A percentile compares a stretch with the other conserved stretches of the same genome.
Evolutionary conservation across 1,140 invertebrate species (phyloP).

Genomic region (Heliconius hermathena): DNA sequence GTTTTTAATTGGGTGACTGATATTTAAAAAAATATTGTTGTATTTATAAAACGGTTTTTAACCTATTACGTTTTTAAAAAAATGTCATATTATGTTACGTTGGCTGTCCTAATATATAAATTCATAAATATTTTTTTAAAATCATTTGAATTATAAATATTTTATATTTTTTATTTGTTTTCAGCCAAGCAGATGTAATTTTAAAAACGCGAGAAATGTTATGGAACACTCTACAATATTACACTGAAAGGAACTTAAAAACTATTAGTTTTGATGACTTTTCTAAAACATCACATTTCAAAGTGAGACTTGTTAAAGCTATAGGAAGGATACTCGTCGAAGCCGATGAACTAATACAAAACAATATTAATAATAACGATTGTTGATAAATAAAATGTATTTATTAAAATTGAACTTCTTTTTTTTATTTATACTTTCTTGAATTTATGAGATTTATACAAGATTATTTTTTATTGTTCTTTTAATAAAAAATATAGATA

Average conservation of each 20-base stretch:
- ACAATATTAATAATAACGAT: constrained; percentile 16
- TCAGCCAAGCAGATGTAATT: constrained; percentile 74
- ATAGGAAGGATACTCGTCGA: constrained; percentile 63
- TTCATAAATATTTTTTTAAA: no score
- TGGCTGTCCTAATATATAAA: no score
- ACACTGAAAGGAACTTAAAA: constrained; percentile 73
- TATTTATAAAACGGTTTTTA: no score
- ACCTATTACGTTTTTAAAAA: no score
- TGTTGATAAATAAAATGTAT: constrained; percentile 31
- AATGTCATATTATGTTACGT: no score
- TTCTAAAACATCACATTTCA: constrained; percentile 51
- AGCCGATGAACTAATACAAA: constrained; percentile 45
- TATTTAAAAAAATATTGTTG: no score
- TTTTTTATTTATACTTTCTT: no score
- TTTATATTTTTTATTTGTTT: constrained; percentile 45
- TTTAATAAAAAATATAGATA: no score
- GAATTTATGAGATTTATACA: no score
- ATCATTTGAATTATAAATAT: not conserved
- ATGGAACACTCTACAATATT: constrained; percentile 80
- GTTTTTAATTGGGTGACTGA: no score
- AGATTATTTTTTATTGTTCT: no score
- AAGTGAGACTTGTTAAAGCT: constrained; percentile 57
- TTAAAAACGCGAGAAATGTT: constrained; percentile 77
- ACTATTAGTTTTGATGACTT: constrained; percentile 51
- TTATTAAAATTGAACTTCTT: not conserved